Evolutionary conservation across 2,797 vertebrate species (phyloP).

Genomic region (Neopelma chrysocephalum): DNA sequence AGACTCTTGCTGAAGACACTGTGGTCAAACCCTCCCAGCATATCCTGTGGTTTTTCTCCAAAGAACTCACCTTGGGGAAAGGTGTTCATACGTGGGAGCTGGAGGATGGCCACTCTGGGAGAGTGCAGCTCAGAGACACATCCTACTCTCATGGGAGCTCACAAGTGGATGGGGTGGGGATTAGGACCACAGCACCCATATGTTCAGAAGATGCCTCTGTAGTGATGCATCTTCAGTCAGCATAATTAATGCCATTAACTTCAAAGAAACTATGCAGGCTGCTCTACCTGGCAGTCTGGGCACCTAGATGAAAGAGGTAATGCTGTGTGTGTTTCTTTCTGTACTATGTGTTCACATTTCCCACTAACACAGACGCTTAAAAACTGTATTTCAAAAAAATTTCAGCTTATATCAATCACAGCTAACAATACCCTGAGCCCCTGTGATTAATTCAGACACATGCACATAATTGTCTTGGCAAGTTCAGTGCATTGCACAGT

Average conservation of each 20-base stretch:
- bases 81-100: background rate
- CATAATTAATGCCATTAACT: background rate
- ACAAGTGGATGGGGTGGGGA: background rate
- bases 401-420: background rate
- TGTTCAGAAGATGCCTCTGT: background rate
- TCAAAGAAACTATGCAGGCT: background rate
- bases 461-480: background rate
- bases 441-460: background rate
- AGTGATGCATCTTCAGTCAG: background rate
- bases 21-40: background rate
- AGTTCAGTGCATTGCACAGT: background rate
- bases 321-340: background rate
- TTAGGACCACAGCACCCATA: background rate
- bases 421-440: background rate
- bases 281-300: background rate
- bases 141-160: accelerated
- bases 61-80: background rate
- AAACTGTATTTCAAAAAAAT: background rate
- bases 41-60: background rate
- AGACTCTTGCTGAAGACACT: background rate
- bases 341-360: background rate
- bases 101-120: background rate
- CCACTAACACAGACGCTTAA: background rate
- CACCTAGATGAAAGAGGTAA: background rate
- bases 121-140: background rate